Base-by-base conservation (phyloP, 2,888 invertebrate genomes). In the Drosophila fulvimacula region DNA sequence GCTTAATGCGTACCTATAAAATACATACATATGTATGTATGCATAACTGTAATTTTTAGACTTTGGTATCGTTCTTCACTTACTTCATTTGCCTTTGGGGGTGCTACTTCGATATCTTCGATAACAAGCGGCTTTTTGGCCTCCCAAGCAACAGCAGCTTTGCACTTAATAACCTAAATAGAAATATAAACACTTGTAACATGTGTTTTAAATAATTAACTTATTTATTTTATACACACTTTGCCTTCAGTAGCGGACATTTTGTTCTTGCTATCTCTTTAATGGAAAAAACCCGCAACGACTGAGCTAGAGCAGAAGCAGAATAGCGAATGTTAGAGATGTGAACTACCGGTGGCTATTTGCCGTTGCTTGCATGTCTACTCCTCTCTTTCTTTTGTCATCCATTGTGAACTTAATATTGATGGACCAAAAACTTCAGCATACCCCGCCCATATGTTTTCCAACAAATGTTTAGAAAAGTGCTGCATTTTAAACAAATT, bases 141-240 rank as follows among this genome's bases (percentile, higher is more conserved):
- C 85, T 95, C 96, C 99, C 99, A 99, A 5, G 99, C 99, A 19
- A 99, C 97, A 2, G 99, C 99, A 24, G 99, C 99, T 90, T 95
- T 95, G 92, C 99, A 99, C 88, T 95, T 95, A 80, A 99, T 99
- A 51, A 95, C 94, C 96, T 96, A 56, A 61, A 46, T 6, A 4
- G 32, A 59, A 53, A n/a, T n/a, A 15, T n/a, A 17, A 9, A n/a
- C n/a, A 34, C 9, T 39, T 73, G 0, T 17, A 9, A 27, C 5
- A n/a, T 24, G 4, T 58, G 17, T 21, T 41, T 32, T 5, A 17
- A 5, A 38, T 59, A 46, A 61, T 71, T 49, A 61, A n/a, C 7
- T 27, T 64, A 30, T 36, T 19, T 11, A 11, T 21, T 44, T 13
- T 49, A 76, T 82, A 62, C 42, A 15, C 13, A 91, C 90, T 76